Conservation (phyloP, 2,888 invertebrate genomes). For the Hofmannophila pseudospretella region DNA sequence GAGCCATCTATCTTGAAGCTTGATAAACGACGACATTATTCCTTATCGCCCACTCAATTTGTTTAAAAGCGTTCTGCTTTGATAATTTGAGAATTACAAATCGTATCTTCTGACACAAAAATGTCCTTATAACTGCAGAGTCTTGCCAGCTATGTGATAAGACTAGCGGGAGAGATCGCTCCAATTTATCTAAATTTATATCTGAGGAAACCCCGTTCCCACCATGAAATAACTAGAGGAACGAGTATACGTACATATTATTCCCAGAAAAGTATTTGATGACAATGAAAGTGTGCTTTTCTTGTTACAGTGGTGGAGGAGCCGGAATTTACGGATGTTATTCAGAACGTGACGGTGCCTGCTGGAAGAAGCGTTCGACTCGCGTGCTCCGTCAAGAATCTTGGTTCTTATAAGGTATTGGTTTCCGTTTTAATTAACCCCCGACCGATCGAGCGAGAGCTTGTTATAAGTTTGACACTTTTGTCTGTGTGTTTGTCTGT, state of each 20-base stretch:
- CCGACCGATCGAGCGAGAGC: too few species aligned
- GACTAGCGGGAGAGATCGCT: constrained; percentile 36
- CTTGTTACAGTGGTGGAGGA: constrained; percentile 86
- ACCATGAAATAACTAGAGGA: constrained; percentile 6
- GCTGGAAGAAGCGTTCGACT: constrained; percentile 93
- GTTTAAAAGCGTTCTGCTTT: constrained; percentile 77
- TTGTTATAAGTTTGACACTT: too few species aligned
- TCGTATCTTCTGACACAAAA: constrained; percentile 72
- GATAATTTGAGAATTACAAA: constrained; percentile 78
- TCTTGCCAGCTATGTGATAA: constrained; percentile 52
- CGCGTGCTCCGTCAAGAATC: constrained; percentile 93
- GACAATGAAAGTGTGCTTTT: neutral
- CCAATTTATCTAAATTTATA: constrained; percentile 53
- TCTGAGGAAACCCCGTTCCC: constrained; percentile 28
- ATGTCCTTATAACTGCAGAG: constrained; percentile 64
- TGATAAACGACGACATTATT: constrained; percentile 78
- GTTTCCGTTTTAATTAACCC: too few species aligned
- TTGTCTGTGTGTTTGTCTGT: too few species aligned
- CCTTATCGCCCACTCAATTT: constrained; percentile 78
- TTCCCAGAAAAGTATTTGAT: neutral
- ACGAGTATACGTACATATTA: constrained; percentile 2
- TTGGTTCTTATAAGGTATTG: constrained; percentile 91
- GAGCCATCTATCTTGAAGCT: constrained; percentile 72
- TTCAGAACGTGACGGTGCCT: constrained; percentile 93
- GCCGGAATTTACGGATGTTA: constrained; percentile 93